Evolutionary conservation across 2,797 vertebrate genomes (phyloP).

Genomic region (Rhynchonycteris naso): DNA sequence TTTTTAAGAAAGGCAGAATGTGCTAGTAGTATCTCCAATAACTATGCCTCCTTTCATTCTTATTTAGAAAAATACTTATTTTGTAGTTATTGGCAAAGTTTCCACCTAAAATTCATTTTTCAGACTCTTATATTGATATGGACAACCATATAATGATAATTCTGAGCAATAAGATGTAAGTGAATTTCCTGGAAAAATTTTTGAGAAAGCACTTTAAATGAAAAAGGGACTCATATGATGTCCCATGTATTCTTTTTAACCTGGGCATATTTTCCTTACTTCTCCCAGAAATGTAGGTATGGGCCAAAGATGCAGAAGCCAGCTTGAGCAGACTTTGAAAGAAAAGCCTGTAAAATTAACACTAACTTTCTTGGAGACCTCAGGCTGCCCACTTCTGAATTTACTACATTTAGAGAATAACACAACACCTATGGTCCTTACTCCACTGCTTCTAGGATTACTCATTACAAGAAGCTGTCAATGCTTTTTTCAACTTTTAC

Average conservation of each 20-base stretch:
- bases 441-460: background rate
- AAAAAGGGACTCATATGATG: background rate
- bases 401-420: background rate
- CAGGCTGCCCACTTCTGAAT: background rate
- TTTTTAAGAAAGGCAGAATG: background rate
- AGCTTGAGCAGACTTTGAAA: background rate
- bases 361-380: background rate
- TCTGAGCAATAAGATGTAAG: conserved; percentile 12
- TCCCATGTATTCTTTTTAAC: background rate
- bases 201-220: background rate
- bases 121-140: background rate
- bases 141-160: background rate
- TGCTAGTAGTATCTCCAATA: background rate
- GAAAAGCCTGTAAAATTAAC: background rate
- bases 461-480: background rate
- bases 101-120: conserved; percentile 6
- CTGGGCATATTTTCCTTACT: background rate
- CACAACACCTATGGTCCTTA: background rate
- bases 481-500: background rate
- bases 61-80: conserved; percentile 16
- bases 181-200: background rate
- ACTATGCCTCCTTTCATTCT: conserved; percentile 1
- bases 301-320: background rate
- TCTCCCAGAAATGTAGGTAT: background rate
- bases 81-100: conserved; percentile 9